Evolutionary conservation across 2,113 vertebrate species (phyloP), one percentile per base, ranked within the genome.

Genomic region (Crotophaga sulcirostris): DNA sequence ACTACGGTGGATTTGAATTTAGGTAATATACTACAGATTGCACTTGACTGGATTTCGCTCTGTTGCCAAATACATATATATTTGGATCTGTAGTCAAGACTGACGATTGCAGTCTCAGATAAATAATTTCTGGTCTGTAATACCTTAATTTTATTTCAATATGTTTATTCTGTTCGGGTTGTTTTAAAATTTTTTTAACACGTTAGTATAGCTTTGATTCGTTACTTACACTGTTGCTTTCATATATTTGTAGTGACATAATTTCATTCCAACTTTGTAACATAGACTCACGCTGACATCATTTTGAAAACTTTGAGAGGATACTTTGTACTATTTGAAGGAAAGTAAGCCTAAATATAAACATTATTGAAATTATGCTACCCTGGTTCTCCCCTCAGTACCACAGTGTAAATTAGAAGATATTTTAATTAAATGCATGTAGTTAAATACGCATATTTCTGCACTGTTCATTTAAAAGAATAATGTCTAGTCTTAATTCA

Each of bases 241-340:
- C 94, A 95, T 86, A 72, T 47, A 72, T 77, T 75, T 74, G 42
- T 56, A 90, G 72, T 96, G 95, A 93, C 76, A 31, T 96, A 9
- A 94, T 86, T 93, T 92, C 94, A 96, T 96, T 97, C 95, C 94
- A 94, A 2, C 6, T 2, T 26, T 10, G 44, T 96, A 88, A 90
- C 79, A 13, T 24, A 86, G 70, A 77, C 78, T 90, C 56, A 66
- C 82, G 51, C 90, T 94, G 85, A 94, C 79, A 85, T 96, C 0
- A 94, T 80, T 95, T 87, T 75, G 56, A 91, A 88, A 92, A 81
- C 90, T 88, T 67, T 93, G 88, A 95, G 88, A 49, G 82, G 78
- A 92, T 95, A 60, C 68, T 89, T 90, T 96, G 94, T 95, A n/a
- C 72, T 81, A 16, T 58, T 83, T 79, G 58, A 96, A 95, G 93